These are phyloP conservation scores for Pissodes strobi DNA, from an alignment of 1,140 invertebrate species.

Conservation along the genomic window DNA sequence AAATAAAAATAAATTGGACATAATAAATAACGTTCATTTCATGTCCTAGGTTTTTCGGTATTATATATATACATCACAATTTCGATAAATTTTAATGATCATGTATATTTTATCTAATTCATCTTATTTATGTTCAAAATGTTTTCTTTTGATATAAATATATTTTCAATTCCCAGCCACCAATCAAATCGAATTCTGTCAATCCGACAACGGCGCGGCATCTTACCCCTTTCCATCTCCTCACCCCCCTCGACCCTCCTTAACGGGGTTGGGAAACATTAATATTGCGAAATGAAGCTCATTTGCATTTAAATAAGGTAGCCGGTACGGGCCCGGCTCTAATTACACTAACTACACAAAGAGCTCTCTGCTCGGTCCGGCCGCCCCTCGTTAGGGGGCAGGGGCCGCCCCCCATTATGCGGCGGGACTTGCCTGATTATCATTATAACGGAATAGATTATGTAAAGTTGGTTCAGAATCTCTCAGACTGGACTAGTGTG, in stretches of 20 bases:
- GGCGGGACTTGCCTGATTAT: conserved; percentile 50
- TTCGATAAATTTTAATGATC: no score
- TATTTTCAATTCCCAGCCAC: no score
- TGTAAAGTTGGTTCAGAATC: conserved; percentile 37
- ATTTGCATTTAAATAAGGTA: conserved; percentile 87
- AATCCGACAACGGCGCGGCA: conserved; percentile 24
- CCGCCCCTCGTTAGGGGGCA: conserved; percentile 41
- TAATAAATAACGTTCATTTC: no score
- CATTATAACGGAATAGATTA: conserved; percentile 52
- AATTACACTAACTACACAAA: conserved; percentile 59
- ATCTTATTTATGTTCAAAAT: no score
- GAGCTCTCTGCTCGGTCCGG: conserved; percentile 55
- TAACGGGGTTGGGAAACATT: conserved; percentile 69
- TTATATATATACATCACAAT: no score
- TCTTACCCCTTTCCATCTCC: conserved; percentile 32
- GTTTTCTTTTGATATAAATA: no score
- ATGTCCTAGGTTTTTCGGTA: no score
- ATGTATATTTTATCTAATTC: no score
- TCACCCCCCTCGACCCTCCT: conserved; percentile 9
- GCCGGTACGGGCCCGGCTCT: conserved; percentile 56
- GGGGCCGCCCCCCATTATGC: conserved; percentile 42
- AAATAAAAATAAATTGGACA: no score
- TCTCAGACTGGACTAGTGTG: conserved; percentile 7
- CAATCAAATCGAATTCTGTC: not conserved
- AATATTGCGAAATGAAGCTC: conserved; percentile 86